Percentiles rank a stretch among this genome's conserved stretches.
phyloP scores from a whole-genome alignment of 30 jellyfish, hydroid and myxozoan species.

The Aurelia sp. region DNA sequence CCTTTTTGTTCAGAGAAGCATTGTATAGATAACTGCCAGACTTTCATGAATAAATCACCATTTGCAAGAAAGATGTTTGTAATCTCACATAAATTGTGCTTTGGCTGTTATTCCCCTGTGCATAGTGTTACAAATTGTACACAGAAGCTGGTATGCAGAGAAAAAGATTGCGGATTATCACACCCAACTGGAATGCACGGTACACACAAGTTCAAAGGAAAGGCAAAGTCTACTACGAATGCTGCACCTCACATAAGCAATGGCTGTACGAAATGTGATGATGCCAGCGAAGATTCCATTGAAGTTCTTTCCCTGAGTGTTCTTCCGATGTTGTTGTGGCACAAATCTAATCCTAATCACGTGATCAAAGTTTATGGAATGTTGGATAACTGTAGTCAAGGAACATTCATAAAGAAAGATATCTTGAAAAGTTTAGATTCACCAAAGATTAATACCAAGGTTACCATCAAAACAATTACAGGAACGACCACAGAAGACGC shows the following conservation, averaged over 20 bases:
- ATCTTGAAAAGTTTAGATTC: too few relatives aligned
- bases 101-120: slow-evolving; percentile 51
- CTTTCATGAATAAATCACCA: slow-evolving; percentile 26
- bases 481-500: neutral
- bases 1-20: slow-evolving; percentile 51
- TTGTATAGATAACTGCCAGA: slow-evolving; percentile 47
- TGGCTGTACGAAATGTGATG: slow-evolving; percentile 38
- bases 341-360: too few relatives aligned
- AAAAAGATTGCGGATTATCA: slow-evolving; percentile 34
- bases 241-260: slow-evolving; percentile 10
- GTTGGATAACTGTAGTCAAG: too few relatives aligned
- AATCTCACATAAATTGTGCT: slow-evolving; percentile 34
- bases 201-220: slow-evolving; percentile 47
- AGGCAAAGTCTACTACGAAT: slow-evolving; percentile 30
- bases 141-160: slow-evolving; percentile 60
- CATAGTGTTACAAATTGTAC: slow-evolving; percentile 34
- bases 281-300: slow-evolving; percentile 21
- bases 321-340: neutral
- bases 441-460: too few relatives aligned
- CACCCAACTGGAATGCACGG: slow-evolving; percentile 63
- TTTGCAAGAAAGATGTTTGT: slow-evolving; percentile 48
- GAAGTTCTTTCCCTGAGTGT: slow-evolving; percentile 16
- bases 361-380: too few relatives aligned
- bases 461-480: neutral
- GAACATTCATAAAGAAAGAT: too few relatives aligned